A percentile compares a stretch with the other conserved stretches of the same genome.
These are phyloP conservation scores for Muscina levida DNA, from an alignment of 2,888 invertebrate genomes.

Conservation along the genomic window DNA sequence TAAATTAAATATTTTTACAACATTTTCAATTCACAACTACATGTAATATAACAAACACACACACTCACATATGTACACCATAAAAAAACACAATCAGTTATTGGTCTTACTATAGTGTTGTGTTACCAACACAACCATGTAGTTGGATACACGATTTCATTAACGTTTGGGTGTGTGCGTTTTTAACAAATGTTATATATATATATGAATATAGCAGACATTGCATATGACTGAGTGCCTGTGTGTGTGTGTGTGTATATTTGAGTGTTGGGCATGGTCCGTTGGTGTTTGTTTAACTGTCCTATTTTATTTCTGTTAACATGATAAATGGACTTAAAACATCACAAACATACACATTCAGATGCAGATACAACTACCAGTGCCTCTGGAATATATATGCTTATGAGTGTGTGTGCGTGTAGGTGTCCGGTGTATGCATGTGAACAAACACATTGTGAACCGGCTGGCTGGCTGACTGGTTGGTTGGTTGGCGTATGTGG, in stretches of 20 bases:
- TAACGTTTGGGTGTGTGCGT: not conserved
- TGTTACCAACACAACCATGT: no score
- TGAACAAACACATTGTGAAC: not conserved
- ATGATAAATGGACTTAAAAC: conserved; percentile 66
- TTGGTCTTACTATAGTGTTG: no score
- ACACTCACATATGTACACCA: no score
- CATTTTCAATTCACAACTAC: no score
- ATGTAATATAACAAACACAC: no score
- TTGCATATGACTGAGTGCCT: not conserved
- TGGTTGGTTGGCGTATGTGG: no score
- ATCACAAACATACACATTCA: conserved; percentile 41
- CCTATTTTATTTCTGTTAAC: conserved; percentile 65
- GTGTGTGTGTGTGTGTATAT: not conserved
- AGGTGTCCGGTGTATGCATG: not conserved
- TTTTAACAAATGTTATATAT: no score
- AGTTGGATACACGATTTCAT: no score
- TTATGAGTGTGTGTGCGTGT: not conserved
- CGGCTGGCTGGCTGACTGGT: no score
- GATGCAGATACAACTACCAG: not conserved
- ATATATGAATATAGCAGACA: no score
- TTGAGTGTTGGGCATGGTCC: not conserved
- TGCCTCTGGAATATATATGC: not conserved
- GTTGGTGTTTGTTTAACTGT: conserved; percentile 45
- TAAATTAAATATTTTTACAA: no score
- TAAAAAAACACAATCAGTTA: no score